A percentile compares a stretch with the other conserved stretches of the same genome.
Conservation (phyloP, 2,113 vertebrate genomes). For the Oophaga pumilio region DNA sequence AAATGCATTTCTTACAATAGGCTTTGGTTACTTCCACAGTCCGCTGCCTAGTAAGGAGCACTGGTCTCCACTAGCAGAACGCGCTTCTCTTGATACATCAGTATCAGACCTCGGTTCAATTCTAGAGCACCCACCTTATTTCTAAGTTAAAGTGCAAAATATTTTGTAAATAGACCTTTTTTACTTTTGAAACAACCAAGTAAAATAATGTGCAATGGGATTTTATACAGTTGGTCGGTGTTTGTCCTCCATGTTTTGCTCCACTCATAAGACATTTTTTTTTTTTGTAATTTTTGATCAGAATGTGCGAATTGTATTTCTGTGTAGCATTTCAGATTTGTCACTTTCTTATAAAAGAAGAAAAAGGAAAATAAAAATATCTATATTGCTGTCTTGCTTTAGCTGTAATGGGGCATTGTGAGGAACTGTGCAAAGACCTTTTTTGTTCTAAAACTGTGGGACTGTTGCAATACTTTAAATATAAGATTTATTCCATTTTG, state of each 20-base stretch:
- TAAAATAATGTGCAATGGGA: constrained; percentile 85
- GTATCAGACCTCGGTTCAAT: constrained; percentile 70
- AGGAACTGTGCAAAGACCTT: constrained; percentile 81
- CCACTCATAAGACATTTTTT: constrained; percentile 74
- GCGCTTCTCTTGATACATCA: constrained; percentile 75
- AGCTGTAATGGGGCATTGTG: constrained; percentile 80
- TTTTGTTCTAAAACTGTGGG: constrained; percentile 88
- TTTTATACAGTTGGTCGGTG: constrained; percentile 82
- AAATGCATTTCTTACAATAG: constrained; percentile 75
- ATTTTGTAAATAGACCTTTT: constrained; percentile 87
- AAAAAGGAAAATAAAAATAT: constrained; percentile 63
- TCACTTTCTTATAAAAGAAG: constrained; percentile 74
- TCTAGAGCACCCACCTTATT: constrained; percentile 73
- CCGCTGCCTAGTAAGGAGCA: constrained; percentile 69
- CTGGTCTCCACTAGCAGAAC: constrained; percentile 70
- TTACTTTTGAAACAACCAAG: constrained; percentile 85
- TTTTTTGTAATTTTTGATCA: constrained; percentile 73
- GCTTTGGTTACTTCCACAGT: constrained; percentile 71
- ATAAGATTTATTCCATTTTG: constrained; percentile 86
- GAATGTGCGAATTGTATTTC: constrained; percentile 80
- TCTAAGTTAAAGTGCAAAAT: constrained; percentile 82
- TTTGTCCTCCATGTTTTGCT: constrained; percentile 78
- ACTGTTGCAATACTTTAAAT: constrained; percentile 98
- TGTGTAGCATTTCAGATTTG: constrained; percentile 80
- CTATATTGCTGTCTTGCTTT: constrained; percentile 77